A percentile compares a stretch with the other conserved stretches of the same genome.
Conservation (phyloP, 2,797 vertebrate genomes). For the Zalophus californianus region DNA sequence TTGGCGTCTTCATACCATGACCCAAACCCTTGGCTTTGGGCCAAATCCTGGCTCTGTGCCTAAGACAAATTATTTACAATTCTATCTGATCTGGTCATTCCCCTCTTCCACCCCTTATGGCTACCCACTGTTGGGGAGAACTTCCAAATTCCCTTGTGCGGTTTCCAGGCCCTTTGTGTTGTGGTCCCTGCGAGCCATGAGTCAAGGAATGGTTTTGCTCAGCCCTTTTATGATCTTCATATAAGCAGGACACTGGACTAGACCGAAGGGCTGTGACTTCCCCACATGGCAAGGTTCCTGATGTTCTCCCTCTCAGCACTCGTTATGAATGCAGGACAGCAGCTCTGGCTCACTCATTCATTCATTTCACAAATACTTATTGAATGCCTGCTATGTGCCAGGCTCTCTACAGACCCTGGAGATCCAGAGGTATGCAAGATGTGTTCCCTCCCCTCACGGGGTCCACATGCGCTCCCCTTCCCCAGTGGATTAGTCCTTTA, state of each 20-base stretch:
- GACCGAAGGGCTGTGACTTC: neutral
- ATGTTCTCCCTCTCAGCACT: neutral
- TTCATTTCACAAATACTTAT: neutral
- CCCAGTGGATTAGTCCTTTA: neutral
- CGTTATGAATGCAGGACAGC: neutral
- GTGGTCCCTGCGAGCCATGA: neutral
- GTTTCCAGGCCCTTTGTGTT: neutral
- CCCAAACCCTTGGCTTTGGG: neutral
- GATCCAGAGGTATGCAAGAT: neutral
- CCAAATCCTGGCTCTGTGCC: neutral
- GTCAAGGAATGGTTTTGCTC: neutral
- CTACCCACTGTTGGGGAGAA: neutral
- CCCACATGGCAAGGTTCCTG: accelerated
- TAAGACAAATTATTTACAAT: neutral
- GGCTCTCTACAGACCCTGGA: neutral
- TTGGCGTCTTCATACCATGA: neutral
- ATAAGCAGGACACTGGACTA: neutral
- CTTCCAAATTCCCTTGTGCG: accelerated
- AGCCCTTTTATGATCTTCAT: neutral
- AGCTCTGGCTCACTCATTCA: neutral
- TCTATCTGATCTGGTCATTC: neutral
- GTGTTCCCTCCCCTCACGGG: neutral
- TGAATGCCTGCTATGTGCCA: neutral
- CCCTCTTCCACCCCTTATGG: neutral
- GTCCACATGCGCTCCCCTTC: neutral